Conservation (phyloP, 2,888 invertebrate species). For the Corythucha ciliata region DNA sequence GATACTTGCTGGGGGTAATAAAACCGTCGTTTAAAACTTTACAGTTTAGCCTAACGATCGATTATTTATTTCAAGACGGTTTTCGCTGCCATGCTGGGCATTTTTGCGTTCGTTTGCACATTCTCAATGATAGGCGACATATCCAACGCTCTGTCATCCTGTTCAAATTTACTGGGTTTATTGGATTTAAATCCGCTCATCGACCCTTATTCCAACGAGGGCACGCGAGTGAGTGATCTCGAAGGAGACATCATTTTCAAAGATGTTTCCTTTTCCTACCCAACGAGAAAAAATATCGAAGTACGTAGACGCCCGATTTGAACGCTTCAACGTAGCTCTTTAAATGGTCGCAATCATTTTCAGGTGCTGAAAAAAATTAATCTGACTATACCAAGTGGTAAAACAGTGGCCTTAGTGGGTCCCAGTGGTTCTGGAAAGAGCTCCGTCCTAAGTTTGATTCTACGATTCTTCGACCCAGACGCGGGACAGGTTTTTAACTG, state of each 20-base stretch:
- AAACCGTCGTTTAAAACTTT: no score
- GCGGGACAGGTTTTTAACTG: slow-evolving; percentile 19
- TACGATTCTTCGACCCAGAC: slow-evolving; percentile 60
- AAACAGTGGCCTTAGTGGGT: slow-evolving; percentile 66
- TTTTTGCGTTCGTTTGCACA: no score
- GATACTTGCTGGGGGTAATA: no score
- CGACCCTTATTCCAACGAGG: slow-evolving; percentile 56
- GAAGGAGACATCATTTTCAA: slow-evolving; percentile 62
- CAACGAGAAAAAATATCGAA: slow-evolving; percentile 60
- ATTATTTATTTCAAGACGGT: no score
- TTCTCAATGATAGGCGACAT: no score
- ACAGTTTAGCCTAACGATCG: no score
- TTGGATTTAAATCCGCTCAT: slow-evolving; percentile 66
- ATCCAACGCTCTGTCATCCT: no score
- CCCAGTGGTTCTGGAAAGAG: slow-evolving; percentile 71
- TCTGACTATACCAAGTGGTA: slow-evolving; percentile 57
- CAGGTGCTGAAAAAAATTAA: slow-evolving; percentile 56
- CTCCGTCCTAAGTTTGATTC: slow-evolving; percentile 62
- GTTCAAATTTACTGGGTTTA: slow-evolving; percentile 64
- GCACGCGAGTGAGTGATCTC: slow-evolving; percentile 48
- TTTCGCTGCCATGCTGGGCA: no score
- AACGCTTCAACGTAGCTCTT: no score
- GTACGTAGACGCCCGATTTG: not conserved
- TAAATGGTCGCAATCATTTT: no score
- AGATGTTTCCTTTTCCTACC: slow-evolving; percentile 70